Percentiles rank a stretch among this genome's conserved stretches.
These are phyloP conservation scores for Hyaena hyaena DNA, from an alignment of 2,113 vertebrate genomes.

Conservation along the genomic window DNA sequence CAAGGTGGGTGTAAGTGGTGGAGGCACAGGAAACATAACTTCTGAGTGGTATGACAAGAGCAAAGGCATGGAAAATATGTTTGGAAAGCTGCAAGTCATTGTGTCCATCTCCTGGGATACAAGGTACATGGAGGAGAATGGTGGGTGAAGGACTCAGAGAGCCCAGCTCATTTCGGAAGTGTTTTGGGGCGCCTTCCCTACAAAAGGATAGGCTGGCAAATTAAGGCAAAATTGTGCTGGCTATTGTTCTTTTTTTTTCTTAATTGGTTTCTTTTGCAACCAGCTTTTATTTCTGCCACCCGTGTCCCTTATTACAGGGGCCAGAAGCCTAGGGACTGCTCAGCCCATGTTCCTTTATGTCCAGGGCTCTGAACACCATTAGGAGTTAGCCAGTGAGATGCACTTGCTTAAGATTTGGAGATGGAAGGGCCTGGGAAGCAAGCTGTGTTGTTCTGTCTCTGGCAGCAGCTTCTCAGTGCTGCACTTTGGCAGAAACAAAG, in stretches of 20 bases:
- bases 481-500: neutral
- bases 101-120: neutral
- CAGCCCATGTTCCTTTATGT: neutral
- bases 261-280: neutral
- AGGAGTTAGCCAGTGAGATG: neutral
- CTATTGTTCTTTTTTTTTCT: neutral
- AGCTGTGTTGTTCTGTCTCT: neutral
- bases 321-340: neutral
- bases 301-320: neutral
- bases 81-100: neutral
- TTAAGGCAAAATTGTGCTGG: neutral
- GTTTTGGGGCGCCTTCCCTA: neutral
- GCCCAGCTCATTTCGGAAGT: neutral
- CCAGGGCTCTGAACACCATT: neutral
- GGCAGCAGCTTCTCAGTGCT: neutral
- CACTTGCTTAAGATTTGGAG: neutral
- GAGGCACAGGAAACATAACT: neutral
- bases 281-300: neutral
- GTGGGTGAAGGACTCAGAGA: neutral
- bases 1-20: too few relatives aligned
- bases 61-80: neutral
- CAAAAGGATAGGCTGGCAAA: neutral
- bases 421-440: neutral
- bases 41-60: neutral
- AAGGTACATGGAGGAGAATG: neutral